A percentile compares a stretch with the other conserved stretches of the same genome.
Conservation (phyloP, 2,113 vertebrate species). For the Antechinus stuartii region DNA sequence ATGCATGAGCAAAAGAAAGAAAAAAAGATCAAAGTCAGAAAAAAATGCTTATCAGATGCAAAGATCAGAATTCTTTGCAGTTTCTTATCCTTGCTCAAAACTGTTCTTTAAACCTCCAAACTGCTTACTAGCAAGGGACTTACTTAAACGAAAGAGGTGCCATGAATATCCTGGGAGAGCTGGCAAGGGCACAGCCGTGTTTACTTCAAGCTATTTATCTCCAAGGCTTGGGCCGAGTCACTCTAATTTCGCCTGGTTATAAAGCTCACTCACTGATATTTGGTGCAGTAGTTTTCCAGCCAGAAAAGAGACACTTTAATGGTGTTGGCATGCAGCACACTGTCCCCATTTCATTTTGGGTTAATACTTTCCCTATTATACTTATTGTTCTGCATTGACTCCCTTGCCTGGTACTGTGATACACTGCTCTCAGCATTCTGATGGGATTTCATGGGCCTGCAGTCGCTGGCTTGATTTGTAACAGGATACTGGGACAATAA, state of each 20-base stretch:
- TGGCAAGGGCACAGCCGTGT: neutral
- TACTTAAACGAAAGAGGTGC: constrained; percentile 42
- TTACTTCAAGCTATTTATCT: constrained; percentile 32
- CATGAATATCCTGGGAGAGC: neutral
- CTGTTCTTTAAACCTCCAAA: constrained; percentile 48
- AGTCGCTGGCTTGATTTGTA: constrained; percentile 83
- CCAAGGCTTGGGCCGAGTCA: constrained; percentile 11
- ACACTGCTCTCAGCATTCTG: constrained; percentile 84
- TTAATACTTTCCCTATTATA: constrained; percentile 81
- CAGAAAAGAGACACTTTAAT: constrained; percentile 49
- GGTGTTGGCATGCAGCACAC: constrained; percentile 46
- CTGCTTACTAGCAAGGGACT: neutral
- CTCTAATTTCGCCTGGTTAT: constrained; percentile 49
- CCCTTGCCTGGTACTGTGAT: constrained; percentile 86
- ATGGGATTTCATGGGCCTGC: constrained; percentile 78
- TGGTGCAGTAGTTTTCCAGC: constrained; percentile 63
- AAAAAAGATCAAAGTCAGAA: constrained; percentile 55
- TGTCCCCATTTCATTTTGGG: constrained; percentile 74
- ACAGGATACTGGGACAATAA: constrained; percentile 85
- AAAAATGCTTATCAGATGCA: constrained; percentile 44
- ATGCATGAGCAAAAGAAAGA: neutral
- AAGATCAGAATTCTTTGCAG: constrained; percentile 30
- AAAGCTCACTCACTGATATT: constrained; percentile 41
- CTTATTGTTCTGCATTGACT: constrained; percentile 81
- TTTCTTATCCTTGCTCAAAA: constrained; percentile 46